Base-by-base conservation (phyloP, 2,888 invertebrate species). In the Pristionchus entomophagus region DNA sequence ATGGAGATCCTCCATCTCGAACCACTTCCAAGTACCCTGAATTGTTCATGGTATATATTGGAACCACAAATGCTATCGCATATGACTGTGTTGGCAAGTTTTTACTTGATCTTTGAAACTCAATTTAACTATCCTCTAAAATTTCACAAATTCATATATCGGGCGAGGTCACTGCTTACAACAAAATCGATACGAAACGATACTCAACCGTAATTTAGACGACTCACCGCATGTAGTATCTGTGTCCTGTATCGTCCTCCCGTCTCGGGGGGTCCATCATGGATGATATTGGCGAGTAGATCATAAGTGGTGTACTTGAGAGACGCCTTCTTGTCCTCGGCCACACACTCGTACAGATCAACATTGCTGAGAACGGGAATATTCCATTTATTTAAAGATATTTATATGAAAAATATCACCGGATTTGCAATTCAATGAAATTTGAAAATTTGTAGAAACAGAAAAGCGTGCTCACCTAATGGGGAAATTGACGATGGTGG, bases 401-500 rank as follows among this genome's bases (percentile, higher is more conserved):
- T n/a, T n/a, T n/a, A n/a, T n/a, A n/a, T n/a, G n/a, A n/a, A n/a
- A n/a, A n/a, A n/a, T n/a, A n/a, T n/a, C 14, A 51, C 8, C 22
- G 51, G 12, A 51, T 5, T 5, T 19, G 2, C 51, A 1, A 17
- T 10, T 51, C 3, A 51, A n/a, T n/a, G n/a, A n/a, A n/a, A n/a
- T n/a, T n/a, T n/a, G n/a, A n/a, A n/a, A n/a, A n/a, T n/a, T n/a
- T n/a, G n/a, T n/a, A n/a, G n/a, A n/a, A n/a, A n/a, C n/a, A n/a
- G n/a, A n/a, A n/a, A n/a, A n/a, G n/a, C n/a, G n/a, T n/a, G n/a
- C n/a, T 51, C 26, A 98, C 97, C 97, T 98, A 87, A 99, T 97
- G 5, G 99, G 99, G 94, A 99, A 99, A 94, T 99, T 99, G 3
- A 99, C 99, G 93, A 99, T 99, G 0, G 99, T 99, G 0, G 98